Base-by-base conservation (phyloP, 2,113 vertebrate species). In the Miniopterus natalensis region DNA sequence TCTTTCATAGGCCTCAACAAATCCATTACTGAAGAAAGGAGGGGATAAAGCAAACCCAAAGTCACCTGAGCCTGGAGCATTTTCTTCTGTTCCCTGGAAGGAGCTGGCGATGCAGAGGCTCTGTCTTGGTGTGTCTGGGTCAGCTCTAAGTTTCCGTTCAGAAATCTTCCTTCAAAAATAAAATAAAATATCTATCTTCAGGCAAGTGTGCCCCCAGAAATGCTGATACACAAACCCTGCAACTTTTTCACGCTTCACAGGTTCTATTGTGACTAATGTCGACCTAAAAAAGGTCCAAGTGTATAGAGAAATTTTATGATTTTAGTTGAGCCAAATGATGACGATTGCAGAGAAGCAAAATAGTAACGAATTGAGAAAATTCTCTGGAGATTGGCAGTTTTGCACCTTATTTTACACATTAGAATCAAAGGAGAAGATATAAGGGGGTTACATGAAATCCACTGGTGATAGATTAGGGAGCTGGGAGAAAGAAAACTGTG, bases 61-160 rank as follows among this genome's bases (percentile, higher is more conserved):
- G 40, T 93, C 20, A 95, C 96, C 90, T 86, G 90, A 36, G 57
- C 12, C 79, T 88, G n/a, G 36, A 87, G 71, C 90, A 90, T 95
- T 83, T 68, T 87, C 81, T 87, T 74, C 13, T 59, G 47, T 45
- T 81, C 49, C 14, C 9, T 8, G 36, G 70, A 81, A 61, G 36
- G 3, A 47, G 36, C 68, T n/a, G 49, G 63, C 31, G 53, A 42
- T 25, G 12, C 8, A 4, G 65, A 74, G 27, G 15, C 15, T 61
- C 84, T 73, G 71, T 73, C 42, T 73, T 47, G 42, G 71, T 73
- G 23, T 47, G 25, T 73, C 47, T 21, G 27, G 25, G 42, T 73
- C 71, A 47, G 25, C 13, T 47, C 23, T 47, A 47, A 74, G 29
- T 29, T 74, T 74, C 42, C 47, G 71, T 74, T 47, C 23, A 74